Evolutionary conservation across 30 jellyfish, hydroid and myxozoan genomes (phyloP), one percentile per base, ranked within the genome.

Genomic region (Aurelia sp.): DNA sequence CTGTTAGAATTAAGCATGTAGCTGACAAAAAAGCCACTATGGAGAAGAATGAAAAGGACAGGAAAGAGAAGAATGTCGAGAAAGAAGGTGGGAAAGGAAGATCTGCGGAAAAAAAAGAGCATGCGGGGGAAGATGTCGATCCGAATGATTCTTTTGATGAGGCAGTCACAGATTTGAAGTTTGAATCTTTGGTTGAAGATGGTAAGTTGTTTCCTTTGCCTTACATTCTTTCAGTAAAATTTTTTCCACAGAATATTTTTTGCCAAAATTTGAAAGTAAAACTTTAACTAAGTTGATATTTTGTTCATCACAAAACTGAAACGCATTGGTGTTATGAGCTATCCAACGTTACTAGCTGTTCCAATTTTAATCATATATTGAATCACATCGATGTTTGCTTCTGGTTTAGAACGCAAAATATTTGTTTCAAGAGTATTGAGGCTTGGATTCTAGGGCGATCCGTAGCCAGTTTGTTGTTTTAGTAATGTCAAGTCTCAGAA

Each of bases 121-220:
- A 15, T 11, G 35, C 9, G 0, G 58, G 21, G 41, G 41, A 19
- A 19, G 55, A 40, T 30, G 17, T 41, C 15, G 30, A 50, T 15
- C 38, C 5, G 69, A 47, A 72, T 12, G 70, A 72, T 30, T 24
- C 30, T 18, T 33, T 72, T 15, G 70, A 22, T 27, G 55, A 44
- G 15, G 15, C 55, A 7, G 13, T 44, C 55, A 16, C 16, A 4
- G 70, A 74, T 74, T 55, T 74, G 40, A 74, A 53, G 33, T 74
- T 74, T 53, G 74, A 74, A 30, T 22, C 72, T 21, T 55, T 74
- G 74, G 59, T 74, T 21, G 72, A 55, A 27, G 85, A 53, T 21
- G 85, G 85, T 74, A 55, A 22, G 85, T 74, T 44, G 22, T 51
- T 6, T 0, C 9, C 18, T 50, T 44, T 44, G 51, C 1, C 18